Base-by-base conservation (phyloP, 2,113 vertebrate genomes). In the Chiloscyllium plagiosum region DNA sequence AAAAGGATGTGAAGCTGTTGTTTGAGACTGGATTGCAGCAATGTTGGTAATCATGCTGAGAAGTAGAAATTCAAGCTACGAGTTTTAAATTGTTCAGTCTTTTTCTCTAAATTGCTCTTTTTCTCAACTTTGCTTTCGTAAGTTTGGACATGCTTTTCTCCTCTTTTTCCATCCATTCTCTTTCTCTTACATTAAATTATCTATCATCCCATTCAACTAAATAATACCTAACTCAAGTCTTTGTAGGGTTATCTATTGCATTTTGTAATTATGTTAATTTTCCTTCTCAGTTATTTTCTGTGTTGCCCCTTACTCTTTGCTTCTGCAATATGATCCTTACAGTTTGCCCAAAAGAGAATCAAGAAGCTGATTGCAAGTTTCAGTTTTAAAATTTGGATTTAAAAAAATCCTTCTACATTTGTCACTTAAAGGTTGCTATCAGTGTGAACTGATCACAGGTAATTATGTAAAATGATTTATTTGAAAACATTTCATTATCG, bases 401-500 rank as follows among this genome's bases (percentile, higher is more conserved):
- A 61, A 47, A 66, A 93, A 93, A n/a, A n/a, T 66, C 37, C 61
- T n/a, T 93, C n/a, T 93, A 33, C 89, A 66, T 66, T 37, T 66
- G 66, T 17, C 29, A 22, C 20, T 69, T 94, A 29, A 69, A 95
- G 50, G 37, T 70, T 50, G 22, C 68, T 95, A 68, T 72, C 68
- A 42, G n/a, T 50, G 24, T 50, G 24, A 95, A 47, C 68, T 95
- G 93, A 70, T 70, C 65, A 70, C 37, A 26, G 66, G 70, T 50
- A 95, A 72, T 95, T 95, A 72, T 50, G 17, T 72, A 95, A 61
- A 61, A 95, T 95, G 42, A 95, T 95, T 72, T 42, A 95, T 68
- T 95, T 95, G 37, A 70, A 94, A 95, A 95, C 89, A 93, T 93
- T 93, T 93, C 22, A 95, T 95, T 70, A 95, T 69, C 24, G 8